Evolutionary conservation across 2,888 invertebrate genomes (phyloP), one percentile per base, ranked within the genome.

Genomic region (Ormyrus rosae): DNA sequence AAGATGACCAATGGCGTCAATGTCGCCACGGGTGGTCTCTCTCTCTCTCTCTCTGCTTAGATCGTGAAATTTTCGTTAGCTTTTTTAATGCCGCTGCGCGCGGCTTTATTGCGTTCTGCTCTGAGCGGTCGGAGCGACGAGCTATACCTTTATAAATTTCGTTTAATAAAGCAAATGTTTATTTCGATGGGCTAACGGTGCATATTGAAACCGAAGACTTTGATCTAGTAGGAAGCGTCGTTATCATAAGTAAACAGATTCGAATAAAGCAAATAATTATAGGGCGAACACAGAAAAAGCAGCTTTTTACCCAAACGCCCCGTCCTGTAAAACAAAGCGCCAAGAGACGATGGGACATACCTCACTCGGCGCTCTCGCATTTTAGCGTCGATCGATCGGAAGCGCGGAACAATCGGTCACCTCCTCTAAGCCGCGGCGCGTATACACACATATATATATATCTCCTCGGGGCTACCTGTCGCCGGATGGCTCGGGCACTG

Each of bases 381-480:
- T 11, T 9, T 10, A n/a, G 8, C 13, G 7, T 7, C 46, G 58
- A 78, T 73, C 72, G 78, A 78, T 78, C 78, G 78, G 19, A 13
- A 72, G 72, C 72, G 53, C 0, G n/a, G 58, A 74, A 70, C 74
- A 60, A 74, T 80, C 80, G 74, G 70, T 69, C 63, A 69, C 58
- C 6, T 13, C 19, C 60, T 55, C 34, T 34, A 34, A 34, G 34
- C 34, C 34, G 34, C 34, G 3, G 34, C 34, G 34, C 34, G 34
- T 34, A 2, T 34, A n/a, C 9, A n/a, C 9, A 48, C n/a, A 3
- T 34, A 4, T 34, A 10, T 34, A 10, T 64, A 58, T 61, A 60
- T 71, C 55, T 80, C 82, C 77, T 68, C 67, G 80, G 34, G 34
- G 82, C 84, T 83, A 84, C 84, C 85, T 84, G 84, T 84, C 84